These are phyloP conservation scores for Micromesistius poutassou DNA, from an alignment of 2,797 vertebrate genomes.

Conservation along the genomic window DNA sequence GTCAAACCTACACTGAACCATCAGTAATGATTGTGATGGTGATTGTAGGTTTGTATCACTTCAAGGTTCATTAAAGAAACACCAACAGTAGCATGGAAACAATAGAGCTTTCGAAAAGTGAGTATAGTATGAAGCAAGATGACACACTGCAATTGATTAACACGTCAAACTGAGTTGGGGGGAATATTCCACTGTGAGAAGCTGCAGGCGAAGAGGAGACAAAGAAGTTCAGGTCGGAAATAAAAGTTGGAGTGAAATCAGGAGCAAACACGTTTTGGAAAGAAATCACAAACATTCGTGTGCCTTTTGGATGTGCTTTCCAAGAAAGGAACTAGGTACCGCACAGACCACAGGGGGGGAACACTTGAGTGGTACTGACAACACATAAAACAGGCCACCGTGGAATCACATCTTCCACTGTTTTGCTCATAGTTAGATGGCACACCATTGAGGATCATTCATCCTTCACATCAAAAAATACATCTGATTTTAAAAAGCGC, in stretches of 20 bases:
- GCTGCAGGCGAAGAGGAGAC: too few species aligned
- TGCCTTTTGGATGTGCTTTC: background rate
- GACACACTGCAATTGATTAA: too few species aligned
- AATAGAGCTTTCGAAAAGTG: too few species aligned
- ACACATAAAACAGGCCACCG: conserved; percentile 19
- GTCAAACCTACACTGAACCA: too few species aligned
- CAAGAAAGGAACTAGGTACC: background rate
- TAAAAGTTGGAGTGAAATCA: background rate
- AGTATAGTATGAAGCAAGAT: too few species aligned
- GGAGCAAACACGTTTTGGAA: background rate
- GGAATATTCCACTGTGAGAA: too few species aligned
- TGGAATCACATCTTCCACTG: conserved; percentile 33
- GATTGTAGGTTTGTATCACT: conserved; percentile 5
- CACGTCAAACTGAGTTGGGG: too few species aligned
- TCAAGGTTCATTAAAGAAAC: too few species aligned
- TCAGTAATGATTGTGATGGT: conserved; percentile 8
- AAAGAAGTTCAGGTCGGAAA: background rate
- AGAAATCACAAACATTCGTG: background rate
- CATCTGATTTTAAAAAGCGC: conserved; percentile 61
- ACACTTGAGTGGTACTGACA: conserved; percentile 37
- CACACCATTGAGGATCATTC: conserved; percentile 65
- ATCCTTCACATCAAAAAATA: conserved; percentile 57
- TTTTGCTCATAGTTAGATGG: conserved; percentile 42
- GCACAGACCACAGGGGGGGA: background rate
- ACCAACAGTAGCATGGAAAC: too few species aligned